These are phyloP conservation scores for Galleria mellonella DNA, from an alignment of 1,140 invertebrate genomes.

Conservation along the genomic window DNA sequence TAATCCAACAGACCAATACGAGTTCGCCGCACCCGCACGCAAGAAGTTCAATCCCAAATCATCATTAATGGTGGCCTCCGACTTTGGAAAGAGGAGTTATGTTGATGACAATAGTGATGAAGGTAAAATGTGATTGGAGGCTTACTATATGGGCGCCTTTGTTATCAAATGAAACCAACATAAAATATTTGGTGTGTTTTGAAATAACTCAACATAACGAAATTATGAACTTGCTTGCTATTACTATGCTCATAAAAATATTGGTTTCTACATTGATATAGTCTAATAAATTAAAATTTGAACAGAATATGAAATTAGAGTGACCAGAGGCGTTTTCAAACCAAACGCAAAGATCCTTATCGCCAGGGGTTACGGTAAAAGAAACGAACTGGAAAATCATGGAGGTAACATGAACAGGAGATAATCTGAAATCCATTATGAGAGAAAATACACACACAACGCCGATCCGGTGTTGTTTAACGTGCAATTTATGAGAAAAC, in stretches of 20 bases:
- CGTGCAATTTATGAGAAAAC: conserved; percentile 8
- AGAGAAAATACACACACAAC: neutral
- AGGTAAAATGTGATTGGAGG: conserved; percentile 34
- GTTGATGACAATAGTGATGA: conserved; percentile 44
- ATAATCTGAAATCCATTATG: neutral
- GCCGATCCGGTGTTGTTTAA: neutral
- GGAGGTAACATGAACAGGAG: conserved; percentile 1
- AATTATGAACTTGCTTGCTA: too few species aligned
- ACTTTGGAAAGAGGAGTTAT: conserved; percentile 55
- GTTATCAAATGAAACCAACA: neutral
- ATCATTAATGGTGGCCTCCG: conserved; percentile 37
- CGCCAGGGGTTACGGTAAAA: conserved; percentile 2
- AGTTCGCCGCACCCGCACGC: conserved; percentile 19
- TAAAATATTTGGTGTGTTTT: neutral
- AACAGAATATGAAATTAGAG: conserved; percentile 4
- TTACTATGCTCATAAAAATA: too few species aligned
- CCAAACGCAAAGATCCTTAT: neutral
- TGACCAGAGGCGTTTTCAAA: conserved; percentile 1
- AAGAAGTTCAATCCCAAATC: conserved; percentile 43
- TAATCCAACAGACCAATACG: conserved; percentile 20
- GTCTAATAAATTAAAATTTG: neutral
- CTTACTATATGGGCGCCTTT: neutral
- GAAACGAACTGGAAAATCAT: conserved; percentile 1
- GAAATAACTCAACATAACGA: too few species aligned
- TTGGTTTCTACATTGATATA: too few species aligned